Percentiles rank a stretch among this genome's conserved stretches.
Conservation (phyloP, 2,888 invertebrate genomes). For the Nebria salina region DNA sequence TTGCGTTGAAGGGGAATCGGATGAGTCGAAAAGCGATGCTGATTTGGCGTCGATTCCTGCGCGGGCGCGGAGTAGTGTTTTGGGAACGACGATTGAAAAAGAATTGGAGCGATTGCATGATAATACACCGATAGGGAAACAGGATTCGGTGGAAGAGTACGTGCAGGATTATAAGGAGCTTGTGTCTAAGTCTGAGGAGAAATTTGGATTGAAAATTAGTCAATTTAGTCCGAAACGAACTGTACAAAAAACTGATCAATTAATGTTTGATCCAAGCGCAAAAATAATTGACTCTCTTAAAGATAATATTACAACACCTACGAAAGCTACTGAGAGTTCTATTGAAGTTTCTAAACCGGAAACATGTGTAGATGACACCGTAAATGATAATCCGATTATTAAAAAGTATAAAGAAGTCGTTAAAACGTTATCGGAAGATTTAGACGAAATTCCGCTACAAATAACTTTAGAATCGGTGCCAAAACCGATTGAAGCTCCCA, state of each 20-base stretch:
- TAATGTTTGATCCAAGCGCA: neutral
- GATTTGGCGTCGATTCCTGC: neutral
- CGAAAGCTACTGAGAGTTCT: neutral
- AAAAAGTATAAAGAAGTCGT: slow-evolving; percentile 29
- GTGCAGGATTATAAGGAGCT: slow-evolving; percentile 36
- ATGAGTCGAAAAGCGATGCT: neutral
- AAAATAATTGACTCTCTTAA: neutral
- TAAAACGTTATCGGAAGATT: slow-evolving; percentile 17
- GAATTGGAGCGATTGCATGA: slow-evolving; percentile 28
- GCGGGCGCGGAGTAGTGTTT: slow-evolving; percentile 10
- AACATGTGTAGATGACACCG: slow-evolving; percentile 7
- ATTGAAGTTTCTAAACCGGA: neutral
- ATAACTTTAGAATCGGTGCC: neutral
- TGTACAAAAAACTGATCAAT: neutral
- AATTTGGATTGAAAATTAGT: slow-evolving; percentile 25
- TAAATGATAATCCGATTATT: slow-evolving; percentile 28
- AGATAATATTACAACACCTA: neutral
- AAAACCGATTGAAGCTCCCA: neutral
- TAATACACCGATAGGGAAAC: slow-evolving; percentile 4
- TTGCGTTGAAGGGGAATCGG: neutral
- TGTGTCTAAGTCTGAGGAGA: slow-evolving; percentile 31
- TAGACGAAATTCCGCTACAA: neutral
- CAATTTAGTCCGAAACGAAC: neutral
- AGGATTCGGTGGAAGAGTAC: neutral
- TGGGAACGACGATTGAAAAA: slow-evolving; percentile 39